Conservation (phyloP, 2,113 vertebrate species). For the Tympanuchus pallidicinctus region DNA sequence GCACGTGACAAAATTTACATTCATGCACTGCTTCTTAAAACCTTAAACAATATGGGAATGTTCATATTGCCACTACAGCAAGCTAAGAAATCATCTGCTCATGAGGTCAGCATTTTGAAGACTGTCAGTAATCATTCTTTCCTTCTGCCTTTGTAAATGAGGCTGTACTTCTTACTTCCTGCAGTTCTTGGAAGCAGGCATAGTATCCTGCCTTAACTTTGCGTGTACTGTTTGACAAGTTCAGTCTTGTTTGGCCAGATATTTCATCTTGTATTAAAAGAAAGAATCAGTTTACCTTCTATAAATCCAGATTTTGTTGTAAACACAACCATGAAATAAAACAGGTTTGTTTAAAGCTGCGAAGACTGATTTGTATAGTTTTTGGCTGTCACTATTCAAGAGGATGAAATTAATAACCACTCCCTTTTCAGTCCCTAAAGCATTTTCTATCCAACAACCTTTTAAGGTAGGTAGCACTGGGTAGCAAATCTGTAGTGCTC, state of each 20-base stretch:
- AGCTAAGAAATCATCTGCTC: neutral
- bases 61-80: neutral
- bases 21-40: neutral
- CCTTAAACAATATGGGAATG: neutral
- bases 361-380: neutral
- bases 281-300: neutral
- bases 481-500: neutral
- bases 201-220: neutral
- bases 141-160: neutral
- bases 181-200: neutral
- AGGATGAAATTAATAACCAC: constrained; percentile 4
- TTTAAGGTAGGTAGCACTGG: neutral
- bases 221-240: neutral
- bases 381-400: constrained; percentile 9
- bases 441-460: constrained; percentile 6
- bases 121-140: neutral
- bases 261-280: constrained; percentile 3
- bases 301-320: neutral
- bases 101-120: neutral
- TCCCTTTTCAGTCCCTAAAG: neutral
- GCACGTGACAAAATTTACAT: neutral
- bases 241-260: neutral
- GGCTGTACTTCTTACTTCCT: neutral
- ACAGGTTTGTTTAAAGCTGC: constrained; percentile 32
- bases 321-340: too few relatives aligned